Conservation (phyloP, 2,113 vertebrate genomes). For the Crotalus horridus region DNA sequence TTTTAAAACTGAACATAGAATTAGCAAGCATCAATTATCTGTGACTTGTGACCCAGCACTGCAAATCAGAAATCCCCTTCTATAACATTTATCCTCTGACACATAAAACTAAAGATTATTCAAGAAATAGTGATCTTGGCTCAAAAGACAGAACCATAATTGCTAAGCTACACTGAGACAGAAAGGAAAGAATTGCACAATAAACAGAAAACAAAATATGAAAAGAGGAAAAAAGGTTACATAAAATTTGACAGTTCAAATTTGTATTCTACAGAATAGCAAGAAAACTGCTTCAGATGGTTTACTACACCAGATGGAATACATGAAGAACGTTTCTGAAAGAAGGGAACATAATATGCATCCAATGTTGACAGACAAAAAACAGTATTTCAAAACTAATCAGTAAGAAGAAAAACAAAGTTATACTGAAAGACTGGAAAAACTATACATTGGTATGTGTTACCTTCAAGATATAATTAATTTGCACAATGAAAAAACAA, state of each 20-base stretch:
- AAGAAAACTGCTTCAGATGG: slow-evolving; percentile 1
- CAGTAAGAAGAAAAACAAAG: not conserved
- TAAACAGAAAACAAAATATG: not conserved
- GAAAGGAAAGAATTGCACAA: not conserved
- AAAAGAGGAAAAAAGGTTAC: not conserved
- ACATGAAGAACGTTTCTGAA: not conserved
- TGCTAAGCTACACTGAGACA: not conserved
- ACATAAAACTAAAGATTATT: not conserved
- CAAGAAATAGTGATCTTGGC: not conserved
- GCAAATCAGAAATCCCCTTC: not conserved
- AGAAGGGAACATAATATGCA: not conserved
- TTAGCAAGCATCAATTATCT: not conserved
- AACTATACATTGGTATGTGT: not conserved
- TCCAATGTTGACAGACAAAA: not conserved
- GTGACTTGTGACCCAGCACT: not conserved
- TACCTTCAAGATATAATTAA: not conserved
- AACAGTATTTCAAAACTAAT: not conserved
- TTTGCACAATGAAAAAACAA: not conserved
- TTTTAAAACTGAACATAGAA: not conserved
- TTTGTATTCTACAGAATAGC: not conserved
- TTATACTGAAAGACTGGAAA: not conserved
- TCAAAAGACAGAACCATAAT: not conserved
- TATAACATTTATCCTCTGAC: not conserved
- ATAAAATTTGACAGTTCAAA: not conserved
- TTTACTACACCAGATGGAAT: not conserved